phyloP scores from a whole-genome alignment of 2,113 vertebrate species.

The Glareola pratincola region DNA sequence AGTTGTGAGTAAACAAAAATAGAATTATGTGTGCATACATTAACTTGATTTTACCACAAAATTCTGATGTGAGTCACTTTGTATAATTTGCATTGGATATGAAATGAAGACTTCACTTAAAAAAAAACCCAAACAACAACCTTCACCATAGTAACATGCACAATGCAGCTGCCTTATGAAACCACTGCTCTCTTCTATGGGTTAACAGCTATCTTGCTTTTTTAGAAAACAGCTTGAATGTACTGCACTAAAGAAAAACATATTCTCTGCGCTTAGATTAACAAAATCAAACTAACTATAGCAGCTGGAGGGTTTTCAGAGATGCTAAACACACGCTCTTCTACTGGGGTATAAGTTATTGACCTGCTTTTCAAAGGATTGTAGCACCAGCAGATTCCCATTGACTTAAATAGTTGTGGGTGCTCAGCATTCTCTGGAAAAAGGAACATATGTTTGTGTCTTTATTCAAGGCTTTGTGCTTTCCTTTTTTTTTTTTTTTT shows the following conservation, averaged over 20 bases:
- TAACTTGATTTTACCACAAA: slow-evolving; percentile 23
- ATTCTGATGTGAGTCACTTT: slow-evolving; percentile 25
- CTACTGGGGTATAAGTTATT: slow-evolving; percentile 45
- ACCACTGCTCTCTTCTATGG: not conserved
- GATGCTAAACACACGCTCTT: slow-evolving; percentile 32
- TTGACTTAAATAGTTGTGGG: slow-evolving; percentile 61
- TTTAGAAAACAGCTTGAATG: slow-evolving; percentile 56
- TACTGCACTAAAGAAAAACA: not conserved
- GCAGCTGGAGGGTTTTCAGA: slow-evolving; percentile 61
- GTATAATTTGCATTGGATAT: slow-evolving; percentile 28
- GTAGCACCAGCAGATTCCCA: slow-evolving; percentile 56
- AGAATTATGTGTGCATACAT: not conserved
- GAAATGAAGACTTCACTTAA: slow-evolving; percentile 20
- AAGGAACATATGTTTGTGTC: not conserved
- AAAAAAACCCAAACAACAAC: not conserved
- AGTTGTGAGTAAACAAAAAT: slow-evolving; percentile 8
- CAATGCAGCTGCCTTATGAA: slow-evolving; percentile 14
- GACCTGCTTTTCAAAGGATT: slow-evolving; percentile 56
- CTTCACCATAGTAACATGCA: slow-evolving; percentile 59
- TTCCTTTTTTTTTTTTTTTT: not conserved
- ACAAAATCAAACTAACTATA: slow-evolving; percentile 55
- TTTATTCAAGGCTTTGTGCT: slow-evolving; percentile 49
- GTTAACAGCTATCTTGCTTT: slow-evolving; percentile 39
- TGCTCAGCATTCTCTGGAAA: slow-evolving; percentile 46
- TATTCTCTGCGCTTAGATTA: slow-evolving; percentile 49